Base-by-base conservation (phyloP, 2,888 invertebrate species). In the Nomada fucata region DNA sequence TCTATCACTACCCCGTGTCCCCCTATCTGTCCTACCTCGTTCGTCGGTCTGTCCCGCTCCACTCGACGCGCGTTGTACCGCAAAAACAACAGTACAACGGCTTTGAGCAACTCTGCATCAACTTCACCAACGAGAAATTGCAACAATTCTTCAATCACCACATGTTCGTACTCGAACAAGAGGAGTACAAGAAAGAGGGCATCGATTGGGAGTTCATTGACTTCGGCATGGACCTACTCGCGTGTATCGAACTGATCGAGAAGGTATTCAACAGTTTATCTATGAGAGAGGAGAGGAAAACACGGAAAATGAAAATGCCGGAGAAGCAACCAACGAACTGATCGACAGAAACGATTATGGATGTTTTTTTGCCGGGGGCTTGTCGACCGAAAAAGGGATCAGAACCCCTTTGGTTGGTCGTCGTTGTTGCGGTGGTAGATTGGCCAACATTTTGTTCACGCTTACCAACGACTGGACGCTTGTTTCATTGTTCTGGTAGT, bases 121-220 rank as follows among this genome's bases (percentile, higher is more conserved):
- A 98, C 96, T 98, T 98, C 96, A 98, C 98, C 95, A 98, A 98
- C 94, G 98, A 98, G 95, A 98, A 98, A 95, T 96, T 98, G 93
- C 98, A 99, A 95, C 98, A 98, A 95, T 98, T 98, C 96, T 98
- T 98, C 97, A 98, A 98, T 95, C 98, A 98, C 94, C 97, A 98
- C 96, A 98, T 98, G 98, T 98, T 98, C 95, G 98, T 98, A 92
- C 96, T 98, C 91, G 98, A 98, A 94, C 98, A 98, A 96, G 98
- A 98, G 94, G 98, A 98, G 94, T 98, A 98, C 96, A 97, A 97
- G 94, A 96, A 95, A 92, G 98, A 98, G 94, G 98, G 98, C 94
- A 98, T 98, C 95, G 96, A 97, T 93, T 99, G 98, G 98, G 96
- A 96, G 90, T 98, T 98, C 96, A 98, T 98, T 95, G 98, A 99